A percentile compares a stretch with the other conserved stretches of the same genome.
These are phyloP conservation scores for Crossocerus cetratus DNA, from an alignment of 2,888 invertebrate genomes.

Conservation along the genomic window DNA sequence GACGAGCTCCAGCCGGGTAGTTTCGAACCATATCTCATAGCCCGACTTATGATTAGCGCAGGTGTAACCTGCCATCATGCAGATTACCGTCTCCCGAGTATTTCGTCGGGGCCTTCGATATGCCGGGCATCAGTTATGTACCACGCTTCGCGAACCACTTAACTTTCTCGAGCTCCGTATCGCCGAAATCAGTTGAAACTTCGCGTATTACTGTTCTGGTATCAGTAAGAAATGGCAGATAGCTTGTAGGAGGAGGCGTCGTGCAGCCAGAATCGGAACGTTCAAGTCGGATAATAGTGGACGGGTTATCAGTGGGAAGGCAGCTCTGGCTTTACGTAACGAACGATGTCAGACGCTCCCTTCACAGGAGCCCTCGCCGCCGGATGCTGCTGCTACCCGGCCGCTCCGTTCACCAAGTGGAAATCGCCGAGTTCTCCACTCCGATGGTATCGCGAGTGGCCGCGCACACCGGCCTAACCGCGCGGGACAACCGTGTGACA, in stretches of 20 bases:
- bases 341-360: conserved; percentile 38
- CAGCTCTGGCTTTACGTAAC: conserved; percentile 44
- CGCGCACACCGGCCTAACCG: conserved; percentile 30
- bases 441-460: conserved; percentile 39
- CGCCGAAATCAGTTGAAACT: background rate
- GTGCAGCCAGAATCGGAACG: conserved; percentile 1
- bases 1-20: conserved; percentile 42
- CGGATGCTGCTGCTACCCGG: background rate
- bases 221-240: background rate
- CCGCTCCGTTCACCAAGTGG: background rate
- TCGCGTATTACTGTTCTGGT: background rate
- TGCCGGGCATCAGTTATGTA: conserved; percentile 23
- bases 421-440: background rate
- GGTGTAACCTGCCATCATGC: conserved; percentile 55
- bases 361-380: conserved; percentile 39
- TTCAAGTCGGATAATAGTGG: conserved; percentile 44
- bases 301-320: conserved; percentile 46
- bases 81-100: conserved; percentile 61
- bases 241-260: background rate
- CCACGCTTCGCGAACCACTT: conserved; percentile 42
- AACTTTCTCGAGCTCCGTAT: conserved; percentile 42
- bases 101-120: conserved; percentile 53
- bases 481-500: conserved; percentile 26
- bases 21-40: conserved; percentile 56
- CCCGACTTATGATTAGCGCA: conserved; percentile 60